phyloP scores from a whole-genome alignment of 2,888 invertebrate genomes.

The Dasypolia templi region DNA sequence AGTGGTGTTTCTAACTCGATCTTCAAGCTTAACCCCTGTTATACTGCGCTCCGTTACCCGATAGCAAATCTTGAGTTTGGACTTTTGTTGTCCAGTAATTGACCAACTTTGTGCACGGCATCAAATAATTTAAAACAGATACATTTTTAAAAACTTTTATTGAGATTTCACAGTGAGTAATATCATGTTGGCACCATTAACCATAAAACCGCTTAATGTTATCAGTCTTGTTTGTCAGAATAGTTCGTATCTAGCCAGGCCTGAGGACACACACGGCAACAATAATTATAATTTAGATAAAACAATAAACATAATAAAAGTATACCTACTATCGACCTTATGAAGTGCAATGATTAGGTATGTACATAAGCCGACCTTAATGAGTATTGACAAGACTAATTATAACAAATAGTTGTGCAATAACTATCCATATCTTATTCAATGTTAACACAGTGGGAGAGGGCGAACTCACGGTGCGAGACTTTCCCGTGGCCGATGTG shows the following conservation, averaged over 20 bases:
- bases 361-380: background rate
- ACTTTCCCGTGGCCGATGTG: background rate
- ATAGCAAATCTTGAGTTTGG: too few species aligned
- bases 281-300: background rate
- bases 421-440: background rate
- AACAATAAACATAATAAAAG: background rate
- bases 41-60: too few species aligned
- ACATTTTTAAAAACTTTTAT: constrained; percentile 50
- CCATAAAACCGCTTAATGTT: constrained; percentile 43
- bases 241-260: constrained; percentile 18
- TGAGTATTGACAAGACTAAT: constrained; percentile 21
- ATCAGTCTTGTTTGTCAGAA: constrained; percentile 56
- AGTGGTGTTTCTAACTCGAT: too few species aligned
- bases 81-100: too few species aligned
- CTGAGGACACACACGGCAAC: constrained; percentile 19
- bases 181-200: constrained; percentile 21
- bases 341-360: constrained; percentile 4
- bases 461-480: background rate
- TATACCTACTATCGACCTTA: background rate
- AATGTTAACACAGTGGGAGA: background rate
- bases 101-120: too few species aligned
- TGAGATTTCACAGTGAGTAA: constrained; percentile 37
- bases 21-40: too few species aligned
- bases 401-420: constrained; percentile 9
- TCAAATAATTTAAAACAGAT: constrained; percentile 27